phyloP scores from a whole-genome alignment of 2,797 vertebrate species.

The Gobio occitaniae region DNA sequence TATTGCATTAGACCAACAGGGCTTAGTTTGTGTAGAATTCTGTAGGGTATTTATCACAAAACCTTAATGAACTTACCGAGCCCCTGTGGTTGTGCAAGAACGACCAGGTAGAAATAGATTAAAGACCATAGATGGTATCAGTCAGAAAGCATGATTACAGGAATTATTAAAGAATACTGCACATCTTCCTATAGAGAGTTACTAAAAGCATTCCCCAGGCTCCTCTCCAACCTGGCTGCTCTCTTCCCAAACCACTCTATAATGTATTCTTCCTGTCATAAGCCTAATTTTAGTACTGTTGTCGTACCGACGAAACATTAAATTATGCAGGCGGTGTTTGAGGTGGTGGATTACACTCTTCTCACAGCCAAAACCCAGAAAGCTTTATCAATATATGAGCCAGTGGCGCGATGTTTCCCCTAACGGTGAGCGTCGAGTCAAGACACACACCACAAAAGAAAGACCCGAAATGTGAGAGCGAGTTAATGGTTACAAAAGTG shows the following conservation, averaged over 20 bases:
- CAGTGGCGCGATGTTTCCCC: neutral
- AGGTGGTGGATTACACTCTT: slow-evolving; percentile 47
- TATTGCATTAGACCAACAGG: neutral
- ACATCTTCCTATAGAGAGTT: slow-evolving; percentile 61
- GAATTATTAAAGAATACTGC: slow-evolving; percentile 62
- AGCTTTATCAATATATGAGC: slow-evolving; percentile 2
- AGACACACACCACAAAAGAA: slow-evolving; percentile 8
- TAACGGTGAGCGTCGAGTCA: neutral
- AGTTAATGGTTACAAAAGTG: slow-evolving; percentile 36
- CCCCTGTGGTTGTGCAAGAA: slow-evolving; percentile 5
- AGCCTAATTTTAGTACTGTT: slow-evolving; percentile 47
- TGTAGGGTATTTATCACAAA: slow-evolving; percentile 14
- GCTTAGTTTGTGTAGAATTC: neutral
- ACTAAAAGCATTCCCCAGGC: slow-evolving; percentile 56
- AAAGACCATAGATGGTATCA: neutral
- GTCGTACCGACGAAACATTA: slow-evolving; percentile 60
- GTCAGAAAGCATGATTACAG: slow-evolving; percentile 9
- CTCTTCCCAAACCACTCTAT: slow-evolving; percentile 24
- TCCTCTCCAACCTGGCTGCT: slow-evolving; percentile 38
- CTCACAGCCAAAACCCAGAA: slow-evolving; percentile 23
- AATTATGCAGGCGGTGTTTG: slow-evolving; percentile 43
- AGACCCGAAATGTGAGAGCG: neutral
- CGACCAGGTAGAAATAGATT: slow-evolving; percentile 17
- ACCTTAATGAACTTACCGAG: slow-evolving; percentile 14
- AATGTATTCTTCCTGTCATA: slow-evolving; percentile 50